phyloP scores from a whole-genome alignment of 64 coral and sea anemone species.

The Acropora yongei region DNA sequence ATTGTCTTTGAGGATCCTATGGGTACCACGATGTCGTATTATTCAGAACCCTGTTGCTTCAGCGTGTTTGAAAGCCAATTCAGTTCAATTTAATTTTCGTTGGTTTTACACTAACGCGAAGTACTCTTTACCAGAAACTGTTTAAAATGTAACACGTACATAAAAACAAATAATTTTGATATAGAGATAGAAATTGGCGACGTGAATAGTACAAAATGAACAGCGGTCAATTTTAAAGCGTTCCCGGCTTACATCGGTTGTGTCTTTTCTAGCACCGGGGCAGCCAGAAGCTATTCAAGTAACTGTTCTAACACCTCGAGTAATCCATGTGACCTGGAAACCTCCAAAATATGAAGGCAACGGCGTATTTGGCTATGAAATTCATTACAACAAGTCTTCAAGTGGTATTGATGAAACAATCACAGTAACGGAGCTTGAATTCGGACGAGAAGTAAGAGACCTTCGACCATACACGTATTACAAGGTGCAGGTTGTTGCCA shows the following conservation, averaged over 20 bases:
- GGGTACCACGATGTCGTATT: no score
- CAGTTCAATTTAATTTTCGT: no score
- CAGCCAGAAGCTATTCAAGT: slow-evolving; percentile 68
- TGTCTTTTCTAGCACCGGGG: slow-evolving; percentile 60
- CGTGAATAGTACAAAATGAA: no score
- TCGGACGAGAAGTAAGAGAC: slow-evolving; percentile 55
- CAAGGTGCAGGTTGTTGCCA: slow-evolving; percentile 74
- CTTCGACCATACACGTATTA: slow-evolving; percentile 82
- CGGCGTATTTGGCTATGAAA: slow-evolving; percentile 85
- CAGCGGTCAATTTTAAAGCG: not conserved
- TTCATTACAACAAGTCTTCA: slow-evolving; percentile 83
- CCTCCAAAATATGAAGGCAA: slow-evolving; percentile 62
- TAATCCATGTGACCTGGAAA: slow-evolving; percentile 66
- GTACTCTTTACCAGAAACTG: no score
- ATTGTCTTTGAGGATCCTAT: no score
- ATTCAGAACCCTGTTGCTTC: no score
- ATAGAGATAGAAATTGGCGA: no score
- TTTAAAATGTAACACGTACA: no score
- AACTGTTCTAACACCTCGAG: slow-evolving; percentile 59
- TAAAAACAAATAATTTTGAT: no score
- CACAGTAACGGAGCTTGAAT: not conserved
- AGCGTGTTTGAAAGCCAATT: no score
- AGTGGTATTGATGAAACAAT: slow-evolving; percentile 64
- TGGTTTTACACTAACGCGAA: no score
- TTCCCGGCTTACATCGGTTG: not conserved